These are phyloP conservation scores for Lycophotia porphyrea DNA, from an alignment of 2,888 invertebrate genomes.

Conservation along the genomic window DNA sequence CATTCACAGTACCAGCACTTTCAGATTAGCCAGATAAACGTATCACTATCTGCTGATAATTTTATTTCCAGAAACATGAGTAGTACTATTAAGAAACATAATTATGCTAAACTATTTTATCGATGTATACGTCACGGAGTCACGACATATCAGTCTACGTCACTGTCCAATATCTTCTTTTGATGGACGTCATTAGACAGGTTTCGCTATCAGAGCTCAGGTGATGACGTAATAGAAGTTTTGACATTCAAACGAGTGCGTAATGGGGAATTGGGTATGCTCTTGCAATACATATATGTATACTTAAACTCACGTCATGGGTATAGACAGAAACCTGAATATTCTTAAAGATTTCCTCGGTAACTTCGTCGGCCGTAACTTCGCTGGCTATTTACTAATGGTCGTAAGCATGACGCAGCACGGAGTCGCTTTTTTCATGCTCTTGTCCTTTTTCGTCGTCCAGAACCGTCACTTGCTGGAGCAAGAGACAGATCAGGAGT, in stretches of 20 bases:
- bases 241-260: not conserved
- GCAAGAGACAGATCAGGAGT: no score
- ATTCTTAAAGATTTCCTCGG: no score
- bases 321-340: no score
- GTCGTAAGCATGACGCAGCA: no score
- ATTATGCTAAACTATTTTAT: conserved; percentile 5
- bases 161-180: conserved; percentile 14
- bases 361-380: no score
- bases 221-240: not conserved
- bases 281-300: not conserved
- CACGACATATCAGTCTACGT: conserved; percentile 26
- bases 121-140: conserved; percentile 16
- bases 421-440: no score
- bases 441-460: no score
- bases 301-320: no score
- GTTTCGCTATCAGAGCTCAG: not conserved
- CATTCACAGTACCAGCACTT: no score
- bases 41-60: conserved; percentile 11
- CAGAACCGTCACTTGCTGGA: no score
- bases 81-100: not conserved
- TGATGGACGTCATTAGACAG: conserved; percentile 26
- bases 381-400: no score
- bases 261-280: not conserved
- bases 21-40: not conserved
- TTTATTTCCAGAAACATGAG: conserved; percentile 15